A percentile compares a stretch with the other conserved stretches of the same genome.
Evolutionary conservation across 2,113 vertebrate genomes (phyloP).

Genomic region (Microtus pennsylvanicus): DNA sequence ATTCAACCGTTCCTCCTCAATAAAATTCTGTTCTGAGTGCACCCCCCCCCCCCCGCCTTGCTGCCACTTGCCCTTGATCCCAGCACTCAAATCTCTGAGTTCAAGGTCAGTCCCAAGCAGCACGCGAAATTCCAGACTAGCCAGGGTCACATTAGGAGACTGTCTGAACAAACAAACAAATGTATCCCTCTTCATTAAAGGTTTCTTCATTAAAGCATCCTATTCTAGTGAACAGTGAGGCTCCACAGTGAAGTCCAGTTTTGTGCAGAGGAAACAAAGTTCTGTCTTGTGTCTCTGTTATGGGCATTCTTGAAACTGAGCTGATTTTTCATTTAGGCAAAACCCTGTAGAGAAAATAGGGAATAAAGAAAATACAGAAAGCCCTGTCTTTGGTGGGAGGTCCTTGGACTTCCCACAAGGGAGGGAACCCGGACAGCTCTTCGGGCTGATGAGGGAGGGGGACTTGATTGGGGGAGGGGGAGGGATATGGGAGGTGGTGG

Average conservation of each 20-base stretch:
- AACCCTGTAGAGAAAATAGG: not conserved
- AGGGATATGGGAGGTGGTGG: too few relatives aligned
- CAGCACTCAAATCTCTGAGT: not conserved
- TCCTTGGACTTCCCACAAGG: too few relatives aligned
- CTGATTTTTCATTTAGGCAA: not conserved
- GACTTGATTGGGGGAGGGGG: too few relatives aligned
- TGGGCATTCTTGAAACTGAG: not conserved
- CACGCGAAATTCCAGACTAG: not conserved
- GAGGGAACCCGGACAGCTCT: too few relatives aligned
- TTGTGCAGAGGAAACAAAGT: conserved; percentile 8
- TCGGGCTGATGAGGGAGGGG: too few relatives aligned
- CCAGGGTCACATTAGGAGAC: not conserved
- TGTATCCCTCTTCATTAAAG: not conserved
- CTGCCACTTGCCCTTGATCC: not conserved
- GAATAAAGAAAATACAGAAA: not conserved
- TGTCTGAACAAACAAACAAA: not conserved
- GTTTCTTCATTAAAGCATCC: not conserved
- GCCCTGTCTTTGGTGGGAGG: not conserved
- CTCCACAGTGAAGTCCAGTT: not conserved
- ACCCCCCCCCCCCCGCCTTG: not conserved
- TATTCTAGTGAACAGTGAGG: not conserved
- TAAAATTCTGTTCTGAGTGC: not conserved
- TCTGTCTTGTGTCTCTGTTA: not conserved
- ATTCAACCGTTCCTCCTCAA: not conserved
- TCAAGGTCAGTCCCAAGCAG: not conserved